Evolutionary conservation across 2,888 invertebrate genomes (phyloP).

Genomic region (Drosophila suboccidentalis): DNA sequence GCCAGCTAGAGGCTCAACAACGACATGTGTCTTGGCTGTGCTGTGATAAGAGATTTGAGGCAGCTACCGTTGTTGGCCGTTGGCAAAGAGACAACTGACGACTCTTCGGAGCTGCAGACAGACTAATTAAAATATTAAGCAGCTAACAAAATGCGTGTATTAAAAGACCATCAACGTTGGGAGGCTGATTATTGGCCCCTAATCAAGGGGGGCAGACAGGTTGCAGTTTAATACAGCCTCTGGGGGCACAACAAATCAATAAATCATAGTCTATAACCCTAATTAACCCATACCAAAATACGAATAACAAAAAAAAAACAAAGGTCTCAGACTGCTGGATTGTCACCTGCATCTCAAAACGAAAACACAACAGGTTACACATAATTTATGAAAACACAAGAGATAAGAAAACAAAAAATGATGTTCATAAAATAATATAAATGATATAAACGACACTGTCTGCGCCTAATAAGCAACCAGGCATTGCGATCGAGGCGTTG

Average conservation of each 20-base stretch:
- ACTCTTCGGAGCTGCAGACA: constrained; percentile 35
- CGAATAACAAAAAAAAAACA: constrained; percentile 10
- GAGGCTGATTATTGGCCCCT: constrained; percentile 57
- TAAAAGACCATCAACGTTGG: constrained; percentile 62
- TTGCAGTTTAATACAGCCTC: constrained; percentile 42
- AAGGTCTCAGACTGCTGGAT: constrained; percentile 25
- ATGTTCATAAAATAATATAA: constrained; percentile 79
- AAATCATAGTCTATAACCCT: constrained; percentile 73
- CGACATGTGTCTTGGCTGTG: constrained; percentile 65
- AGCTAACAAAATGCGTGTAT: constrained; percentile 52
- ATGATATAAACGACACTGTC: constrained; percentile 81
- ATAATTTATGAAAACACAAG: constrained; percentile 64
- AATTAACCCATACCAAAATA: constrained; percentile 64
- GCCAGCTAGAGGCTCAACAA: constrained; percentile 36
- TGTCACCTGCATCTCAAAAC: constrained; percentile 70
- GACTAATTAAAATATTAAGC: constrained; percentile 70
- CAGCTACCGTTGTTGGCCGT: constrained; percentile 45
- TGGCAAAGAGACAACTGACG: not conserved
- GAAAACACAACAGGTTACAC: constrained; percentile 61
- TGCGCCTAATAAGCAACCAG: constrained; percentile 72
- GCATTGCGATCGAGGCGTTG: constrained; percentile 55
- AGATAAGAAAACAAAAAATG: constrained; percentile 19
- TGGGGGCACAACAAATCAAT: constrained; percentile 59
- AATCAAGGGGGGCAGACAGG: constrained; percentile 58
- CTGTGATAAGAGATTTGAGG: constrained; percentile 62